These are phyloP conservation scores for Desmodus rotundus DNA, from an alignment of 2,113 vertebrate species.

Conservation along the genomic window DNA sequence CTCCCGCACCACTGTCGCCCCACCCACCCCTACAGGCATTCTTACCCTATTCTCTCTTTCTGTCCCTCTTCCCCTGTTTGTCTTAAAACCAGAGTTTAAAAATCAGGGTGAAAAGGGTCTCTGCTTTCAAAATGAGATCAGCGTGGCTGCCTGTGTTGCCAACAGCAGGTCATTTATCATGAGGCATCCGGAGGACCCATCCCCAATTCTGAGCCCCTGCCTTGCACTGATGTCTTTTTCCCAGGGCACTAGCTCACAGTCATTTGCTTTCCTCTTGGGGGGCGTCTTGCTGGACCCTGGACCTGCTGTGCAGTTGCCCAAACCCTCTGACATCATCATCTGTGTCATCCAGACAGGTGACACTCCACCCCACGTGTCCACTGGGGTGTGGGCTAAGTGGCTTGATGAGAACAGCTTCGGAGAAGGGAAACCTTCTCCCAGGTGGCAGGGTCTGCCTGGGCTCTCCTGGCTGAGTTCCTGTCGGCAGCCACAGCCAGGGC, in stretches of 20 bases:
- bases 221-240: not conserved
- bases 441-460: not conserved
- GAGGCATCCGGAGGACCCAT: not conserved
- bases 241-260: not conserved
- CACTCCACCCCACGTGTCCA: not conserved
- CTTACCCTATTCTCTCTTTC: not conserved
- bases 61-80: not conserved
- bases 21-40: not conserved
- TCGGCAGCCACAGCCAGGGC: not conserved
- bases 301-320: not conserved
- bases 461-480: not conserved
- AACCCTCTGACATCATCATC: not conserved
- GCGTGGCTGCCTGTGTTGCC: conserved; percentile 15
- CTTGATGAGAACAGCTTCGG: not conserved
- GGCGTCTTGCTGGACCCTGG: not conserved
- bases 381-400: not conserved
- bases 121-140: conserved; percentile 35
- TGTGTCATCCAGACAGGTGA: not conserved
- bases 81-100: not conserved
- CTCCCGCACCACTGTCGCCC: too few species aligned
- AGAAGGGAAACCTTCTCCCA: not conserved
- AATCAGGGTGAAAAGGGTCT: not conserved
- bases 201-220: conserved; percentile 42
- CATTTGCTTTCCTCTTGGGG: not conserved
- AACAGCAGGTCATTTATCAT: conserved; percentile 19